These are phyloP conservation scores for Macrotrachela quadricornifera DNA, from an alignment of 1,140 invertebrate genomes.

Conservation along the genomic window DNA sequence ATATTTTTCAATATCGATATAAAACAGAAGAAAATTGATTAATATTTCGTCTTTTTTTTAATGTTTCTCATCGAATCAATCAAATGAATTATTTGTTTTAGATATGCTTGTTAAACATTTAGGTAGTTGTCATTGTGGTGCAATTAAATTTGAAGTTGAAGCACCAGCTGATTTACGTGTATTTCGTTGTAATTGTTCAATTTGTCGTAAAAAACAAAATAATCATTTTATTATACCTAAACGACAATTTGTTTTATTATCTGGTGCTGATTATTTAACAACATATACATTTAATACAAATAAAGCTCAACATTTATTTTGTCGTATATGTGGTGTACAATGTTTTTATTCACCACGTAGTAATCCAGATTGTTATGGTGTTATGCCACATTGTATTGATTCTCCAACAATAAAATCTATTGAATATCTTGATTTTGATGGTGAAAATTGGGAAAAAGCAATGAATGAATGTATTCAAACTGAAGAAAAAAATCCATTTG, in stretches of 20 bases:
- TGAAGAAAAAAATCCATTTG: neutral
- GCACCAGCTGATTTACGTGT: constrained; percentile 25
- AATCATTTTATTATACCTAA: constrained; percentile 19
- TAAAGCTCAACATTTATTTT: constrained; percentile 35
- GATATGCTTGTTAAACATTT: constrained; percentile 18
- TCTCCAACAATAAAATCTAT: constrained; percentile 24
- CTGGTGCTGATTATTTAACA: constrained; percentile 30
- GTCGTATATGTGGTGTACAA: constrained; percentile 35
- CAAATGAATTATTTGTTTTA: too few relatives aligned
- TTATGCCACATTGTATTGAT: constrained; percentile 33
- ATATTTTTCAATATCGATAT: too few relatives aligned
- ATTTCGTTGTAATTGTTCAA: constrained; percentile 34
- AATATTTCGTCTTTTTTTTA: neutral
- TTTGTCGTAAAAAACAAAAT: constrained; percentile 36
- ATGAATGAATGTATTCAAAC: constrained; percentile 12
- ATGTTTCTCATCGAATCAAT: neutral
- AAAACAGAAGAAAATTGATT: constrained; percentile 5
- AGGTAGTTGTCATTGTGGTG: constrained; percentile 36
- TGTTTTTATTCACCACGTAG: constrained; percentile 36
- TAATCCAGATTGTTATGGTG: constrained; percentile 34
- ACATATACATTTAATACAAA: constrained; percentile 37
- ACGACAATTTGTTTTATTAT: neutral
- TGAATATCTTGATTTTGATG: constrained; percentile 25
- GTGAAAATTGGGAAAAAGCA: constrained; percentile 32
- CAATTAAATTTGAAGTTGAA: constrained; percentile 30